phyloP scores from a whole-genome alignment of 2,797 vertebrate genomes.

The Galago senegalensis region DNA sequence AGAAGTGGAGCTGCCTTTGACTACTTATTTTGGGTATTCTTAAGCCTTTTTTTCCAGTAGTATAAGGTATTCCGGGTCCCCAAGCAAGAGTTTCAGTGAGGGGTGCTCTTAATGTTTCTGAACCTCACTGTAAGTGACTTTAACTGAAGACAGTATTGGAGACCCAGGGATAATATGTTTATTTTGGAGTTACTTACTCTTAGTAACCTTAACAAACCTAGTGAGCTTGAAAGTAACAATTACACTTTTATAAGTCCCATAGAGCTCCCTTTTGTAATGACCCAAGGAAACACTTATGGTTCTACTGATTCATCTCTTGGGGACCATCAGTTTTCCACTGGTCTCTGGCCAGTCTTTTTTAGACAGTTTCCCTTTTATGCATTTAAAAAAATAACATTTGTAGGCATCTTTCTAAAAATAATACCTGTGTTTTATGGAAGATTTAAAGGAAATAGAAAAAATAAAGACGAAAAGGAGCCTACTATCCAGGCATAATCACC shows the following conservation, averaged over 20 bases:
- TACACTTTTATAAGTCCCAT: slow-evolving; percentile 86
- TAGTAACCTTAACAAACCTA: slow-evolving; percentile 83
- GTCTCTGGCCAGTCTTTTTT: slow-evolving; percentile 81
- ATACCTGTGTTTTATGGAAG: slow-evolving; percentile 76
- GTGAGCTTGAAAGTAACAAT: slow-evolving; percentile 85
- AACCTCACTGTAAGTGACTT: slow-evolving; percentile 70
- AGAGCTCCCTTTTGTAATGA: slow-evolving; percentile 85
- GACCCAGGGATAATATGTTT: slow-evolving; percentile 82
- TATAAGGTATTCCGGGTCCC: slow-evolving; percentile 50
- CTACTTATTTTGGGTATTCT: slow-evolving; percentile 65
- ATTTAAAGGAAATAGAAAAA: slow-evolving; percentile 71
- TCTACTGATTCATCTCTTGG: slow-evolving; percentile 85
- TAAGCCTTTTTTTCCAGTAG: slow-evolving; percentile 63
- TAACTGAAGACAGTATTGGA: slow-evolving; percentile 79
- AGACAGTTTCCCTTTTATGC: slow-evolving; percentile 85
- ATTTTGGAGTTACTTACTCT: slow-evolving; percentile 85
- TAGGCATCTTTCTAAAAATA: slow-evolving; percentile 81
- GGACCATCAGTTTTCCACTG: slow-evolving; percentile 86
- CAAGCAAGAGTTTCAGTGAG: slow-evolving; percentile 68
- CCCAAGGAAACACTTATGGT: slow-evolving; percentile 82
- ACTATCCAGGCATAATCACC: slow-evolving; percentile 38
- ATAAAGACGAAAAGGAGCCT: slow-evolving; percentile 61
- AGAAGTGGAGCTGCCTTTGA: slow-evolving; percentile 22
- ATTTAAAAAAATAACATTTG: slow-evolving; percentile 82
- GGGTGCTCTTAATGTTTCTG: slow-evolving; percentile 80